phyloP scores from a whole-genome alignment of 2,888 invertebrate genomes.

The Fragum fragum region DNA sequence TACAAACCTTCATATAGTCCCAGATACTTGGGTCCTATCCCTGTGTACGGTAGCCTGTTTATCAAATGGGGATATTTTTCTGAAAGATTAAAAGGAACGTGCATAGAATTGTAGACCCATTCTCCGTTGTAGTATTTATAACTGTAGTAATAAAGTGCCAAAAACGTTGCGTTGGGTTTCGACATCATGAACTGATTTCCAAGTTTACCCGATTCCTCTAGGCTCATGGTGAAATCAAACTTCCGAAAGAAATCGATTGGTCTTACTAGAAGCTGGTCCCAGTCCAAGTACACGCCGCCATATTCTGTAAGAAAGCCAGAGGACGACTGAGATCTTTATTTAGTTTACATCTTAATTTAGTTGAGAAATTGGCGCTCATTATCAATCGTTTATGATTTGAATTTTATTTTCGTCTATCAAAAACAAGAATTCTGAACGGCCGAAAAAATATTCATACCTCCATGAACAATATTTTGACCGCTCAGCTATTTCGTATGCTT shows the following conservation, averaged over 20 bases:
- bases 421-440: no score
- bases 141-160: conserved; percentile 18
- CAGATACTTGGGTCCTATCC: not conserved
- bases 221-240: conserved; percentile 13
- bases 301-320: conserved; percentile 40
- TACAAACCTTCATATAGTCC: not conserved
- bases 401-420: no score
- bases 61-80: conserved; percentile 30
- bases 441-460: no score
- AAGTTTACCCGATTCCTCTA: not conserved
- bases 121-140: conserved; percentile 13
- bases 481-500: no score
- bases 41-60: conserved; percentile 23
- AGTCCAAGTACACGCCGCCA: conserved; percentile 36
- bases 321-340: no score
- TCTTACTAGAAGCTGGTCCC: conserved; percentile 27
- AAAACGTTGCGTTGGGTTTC: conserved; percentile 30
- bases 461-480: no score
- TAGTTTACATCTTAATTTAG: no score
- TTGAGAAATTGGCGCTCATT: no score
- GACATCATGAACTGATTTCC: conserved; percentile 31
- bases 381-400: no score
- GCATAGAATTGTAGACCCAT: conserved; percentile 21
- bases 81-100: conserved; percentile 12
- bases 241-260: conserved; percentile 14